Percentiles rank a stretch among this genome's conserved stretches.
phyloP scores from a whole-genome alignment of 2,888 invertebrate species.

The Polymixis flavicincta region DNA sequence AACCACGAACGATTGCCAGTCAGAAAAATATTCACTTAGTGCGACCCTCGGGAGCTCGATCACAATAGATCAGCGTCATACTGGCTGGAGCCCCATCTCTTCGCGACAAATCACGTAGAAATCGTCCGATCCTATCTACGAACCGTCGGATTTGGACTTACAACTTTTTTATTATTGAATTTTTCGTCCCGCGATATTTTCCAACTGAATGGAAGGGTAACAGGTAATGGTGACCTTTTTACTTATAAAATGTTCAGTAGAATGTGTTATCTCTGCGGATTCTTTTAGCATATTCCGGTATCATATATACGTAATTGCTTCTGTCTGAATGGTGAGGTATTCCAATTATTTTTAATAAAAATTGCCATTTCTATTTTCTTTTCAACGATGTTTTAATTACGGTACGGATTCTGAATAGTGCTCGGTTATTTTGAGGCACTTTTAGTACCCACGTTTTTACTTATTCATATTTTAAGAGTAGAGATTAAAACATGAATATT shows the following conservation, averaged over 20 bases:
- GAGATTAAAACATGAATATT: conserved; percentile 57
- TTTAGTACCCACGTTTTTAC: conserved; percentile 16
- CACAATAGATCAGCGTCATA: conserved; percentile 80
- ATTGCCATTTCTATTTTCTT: conserved; percentile 27
- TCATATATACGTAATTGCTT: conserved; percentile 60
- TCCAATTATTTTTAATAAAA: conserved; percentile 55
- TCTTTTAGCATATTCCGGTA: conserved; percentile 54
- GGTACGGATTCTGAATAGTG: conserved; percentile 33
- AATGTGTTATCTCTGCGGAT: conserved; percentile 61
- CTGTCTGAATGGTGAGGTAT: conserved; percentile 47
- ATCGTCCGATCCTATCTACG: conserved; percentile 74
- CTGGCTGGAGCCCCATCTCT: conserved; percentile 73
- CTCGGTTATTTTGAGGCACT: conserved; percentile 1
- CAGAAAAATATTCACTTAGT: conserved; percentile 81
- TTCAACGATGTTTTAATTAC: conserved; percentile 35
- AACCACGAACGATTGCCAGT: conserved; percentile 57
- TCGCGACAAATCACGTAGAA: conserved; percentile 80
- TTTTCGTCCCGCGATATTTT: conserved; percentile 75
- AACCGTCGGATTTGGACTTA: conserved; percentile 70
- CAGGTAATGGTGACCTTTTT: conserved; percentile 72
- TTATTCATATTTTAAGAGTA: conserved; percentile 28
- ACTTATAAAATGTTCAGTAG: conserved; percentile 61
- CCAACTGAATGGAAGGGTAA: conserved; percentile 68
- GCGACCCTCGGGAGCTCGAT: conserved; percentile 64
- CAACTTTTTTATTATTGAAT: conserved; percentile 75